These are phyloP conservation scores for Lagocephalus sceleratus DNA, from an alignment of 2,797 vertebrate genomes.

Conservation along the genomic window DNA sequence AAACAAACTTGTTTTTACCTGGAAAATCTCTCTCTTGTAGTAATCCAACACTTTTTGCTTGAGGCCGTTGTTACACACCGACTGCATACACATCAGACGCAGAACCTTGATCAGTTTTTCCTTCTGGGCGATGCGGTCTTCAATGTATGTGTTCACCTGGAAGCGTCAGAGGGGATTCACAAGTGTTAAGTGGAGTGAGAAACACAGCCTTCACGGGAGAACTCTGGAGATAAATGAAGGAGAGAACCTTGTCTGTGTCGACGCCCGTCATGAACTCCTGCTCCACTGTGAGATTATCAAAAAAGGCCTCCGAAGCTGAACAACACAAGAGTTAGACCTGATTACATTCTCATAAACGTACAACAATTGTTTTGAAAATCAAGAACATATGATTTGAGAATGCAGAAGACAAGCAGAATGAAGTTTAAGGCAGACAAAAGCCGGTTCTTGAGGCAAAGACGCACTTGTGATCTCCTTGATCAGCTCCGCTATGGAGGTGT, in stretches of 20 bases:
- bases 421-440: background rate
- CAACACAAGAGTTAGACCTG: slow-evolving; percentile 13
- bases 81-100: slow-evolving; percentile 92
- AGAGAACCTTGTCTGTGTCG: slow-evolving; percentile 93
- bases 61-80: slow-evolving; percentile 93
- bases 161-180: background rate
- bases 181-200: background rate
- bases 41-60: slow-evolving; percentile 95
- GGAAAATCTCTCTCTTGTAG: slow-evolving; percentile 94
- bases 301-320: slow-evolving; percentile 95
- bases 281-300: slow-evolving; percentile 96
- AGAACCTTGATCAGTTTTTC: slow-evolving; percentile 92
- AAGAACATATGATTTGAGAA: background rate
- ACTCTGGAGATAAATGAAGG: background rate
- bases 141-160: slow-evolving; percentile 92
- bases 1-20: slow-evolving; percentile 75
- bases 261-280: slow-evolving; percentile 99
- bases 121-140: slow-evolving; percentile 93
- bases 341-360: background rate
- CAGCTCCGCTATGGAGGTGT: slow-evolving; percentile 95
- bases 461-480: slow-evolving; percentile 97
- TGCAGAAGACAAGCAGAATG: background rate
- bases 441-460: slow-evolving; percentile 41
- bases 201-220: background rate
- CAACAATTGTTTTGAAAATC: background rate